Evolutionary conservation across 2,113 vertebrate genomes (phyloP).

Genomic region (Chinchilla lanigera): DNA sequence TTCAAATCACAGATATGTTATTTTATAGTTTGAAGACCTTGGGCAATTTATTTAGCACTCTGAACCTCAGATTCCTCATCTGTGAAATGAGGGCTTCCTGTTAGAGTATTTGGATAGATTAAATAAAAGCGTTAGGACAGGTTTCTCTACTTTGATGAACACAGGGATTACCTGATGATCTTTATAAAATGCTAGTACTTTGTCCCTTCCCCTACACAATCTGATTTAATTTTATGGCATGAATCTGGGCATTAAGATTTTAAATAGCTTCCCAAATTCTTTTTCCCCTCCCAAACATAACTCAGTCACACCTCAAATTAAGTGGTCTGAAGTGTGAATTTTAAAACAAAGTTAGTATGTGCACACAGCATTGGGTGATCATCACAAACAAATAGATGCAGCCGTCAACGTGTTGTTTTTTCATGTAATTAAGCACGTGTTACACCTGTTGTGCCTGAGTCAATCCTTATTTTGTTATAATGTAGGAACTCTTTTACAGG

Average conservation of each 20-base stretch:
- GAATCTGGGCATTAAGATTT: not conserved
- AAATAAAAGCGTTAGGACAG: slow-evolving; percentile 5
- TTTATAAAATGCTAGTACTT: slow-evolving; percentile 21
- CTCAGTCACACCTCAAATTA: slow-evolving; percentile 73
- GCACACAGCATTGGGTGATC: slow-evolving; percentile 60
- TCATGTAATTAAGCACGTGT: slow-evolving; percentile 71
- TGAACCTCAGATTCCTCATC: slow-evolving; percentile 33
- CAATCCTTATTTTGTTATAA: slow-evolving; percentile 74
- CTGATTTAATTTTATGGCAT: slow-evolving; percentile 15
- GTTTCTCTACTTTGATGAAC: not conserved
- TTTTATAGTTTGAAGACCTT: slow-evolving; percentile 9
- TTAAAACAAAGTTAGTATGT: slow-evolving; percentile 77
- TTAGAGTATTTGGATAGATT: not conserved
- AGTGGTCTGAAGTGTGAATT: slow-evolving; percentile 57
- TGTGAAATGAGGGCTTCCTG: slow-evolving; percentile 2
- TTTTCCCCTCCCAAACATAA: slow-evolving; percentile 53
- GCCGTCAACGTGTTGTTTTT: slow-evolving; percentile 68
- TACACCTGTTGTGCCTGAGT: slow-evolving; percentile 66
- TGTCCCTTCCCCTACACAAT: not conserved
- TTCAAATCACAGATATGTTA: slow-evolving; percentile 34
- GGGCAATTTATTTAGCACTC: slow-evolving; percentile 3
- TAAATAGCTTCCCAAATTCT: not conserved
- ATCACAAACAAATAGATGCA: slow-evolving; percentile 52
- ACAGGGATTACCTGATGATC: not conserved
- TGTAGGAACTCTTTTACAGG: slow-evolving; percentile 64